Evolutionary conservation across 2,113 vertebrate species (phyloP).

Genomic region (Xiphophorus maculatus): DNA sequence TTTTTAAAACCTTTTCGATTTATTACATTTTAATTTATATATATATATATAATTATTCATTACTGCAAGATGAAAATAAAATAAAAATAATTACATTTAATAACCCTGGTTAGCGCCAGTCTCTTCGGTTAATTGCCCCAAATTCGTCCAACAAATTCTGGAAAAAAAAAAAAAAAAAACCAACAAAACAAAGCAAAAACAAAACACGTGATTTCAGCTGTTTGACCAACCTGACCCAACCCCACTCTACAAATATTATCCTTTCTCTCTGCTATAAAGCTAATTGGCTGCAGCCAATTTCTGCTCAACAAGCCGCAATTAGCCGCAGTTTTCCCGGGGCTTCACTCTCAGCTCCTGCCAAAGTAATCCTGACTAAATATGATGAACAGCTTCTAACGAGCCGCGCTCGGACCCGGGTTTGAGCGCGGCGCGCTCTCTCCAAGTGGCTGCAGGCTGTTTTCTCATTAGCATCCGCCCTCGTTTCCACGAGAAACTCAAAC

Average conservation of each 20-base stretch:
- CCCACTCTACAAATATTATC: conserved; percentile 55
- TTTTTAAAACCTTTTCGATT: not conserved
- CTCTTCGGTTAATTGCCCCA: not conserved
- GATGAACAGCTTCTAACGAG: conserved; percentile 59
- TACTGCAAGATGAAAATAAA: not conserved
- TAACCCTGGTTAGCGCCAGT: not conserved
- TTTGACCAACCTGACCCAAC: conserved; percentile 40
- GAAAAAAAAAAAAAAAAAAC: conserved; percentile 14
- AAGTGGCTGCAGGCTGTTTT: conserved; percentile 30
- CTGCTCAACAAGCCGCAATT: conserved; percentile 62
- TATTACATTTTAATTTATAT: not conserved
- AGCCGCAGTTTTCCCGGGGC: conserved; percentile 40
- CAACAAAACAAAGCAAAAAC: not conserved
- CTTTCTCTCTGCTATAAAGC: conserved; percentile 43
- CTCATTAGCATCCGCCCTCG: not conserved
- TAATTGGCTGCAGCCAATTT: conserved; percentile 56
- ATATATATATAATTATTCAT: not conserved
- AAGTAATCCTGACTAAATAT: conserved; percentile 57
- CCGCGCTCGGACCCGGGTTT: conserved; percentile 5
- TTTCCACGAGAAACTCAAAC: not conserved
- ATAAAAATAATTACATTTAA: not conserved
- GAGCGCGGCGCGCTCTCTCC: not conserved
- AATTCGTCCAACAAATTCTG: not conserved
- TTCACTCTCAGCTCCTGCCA: conserved; percentile 52
- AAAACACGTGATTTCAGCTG: conserved; percentile 5